Conservation (phyloP, 2,797 vertebrate species). For the Tapera naevia region DNA sequence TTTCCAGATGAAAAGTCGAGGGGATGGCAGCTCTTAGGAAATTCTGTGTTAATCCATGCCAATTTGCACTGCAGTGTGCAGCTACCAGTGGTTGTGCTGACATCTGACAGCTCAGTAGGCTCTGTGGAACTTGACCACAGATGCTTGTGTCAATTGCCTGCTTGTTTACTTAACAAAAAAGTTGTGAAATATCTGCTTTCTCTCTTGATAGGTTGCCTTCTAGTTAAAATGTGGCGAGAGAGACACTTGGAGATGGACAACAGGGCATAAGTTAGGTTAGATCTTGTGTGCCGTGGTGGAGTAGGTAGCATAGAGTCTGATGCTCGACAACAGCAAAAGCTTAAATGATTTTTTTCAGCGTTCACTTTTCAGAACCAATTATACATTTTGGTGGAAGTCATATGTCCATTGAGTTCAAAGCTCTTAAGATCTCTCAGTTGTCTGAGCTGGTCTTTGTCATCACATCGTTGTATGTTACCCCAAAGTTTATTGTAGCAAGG, state of each 20-base stretch:
- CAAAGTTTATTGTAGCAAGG: not conserved
- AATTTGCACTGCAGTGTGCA: not conserved
- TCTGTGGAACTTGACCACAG: not conserved
- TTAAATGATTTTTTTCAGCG: not conserved
- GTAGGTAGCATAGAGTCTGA: not conserved
- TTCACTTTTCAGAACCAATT: not conserved
- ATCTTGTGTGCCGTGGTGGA: not conserved
- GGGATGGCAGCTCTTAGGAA: not conserved
- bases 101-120: not conserved
- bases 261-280: not conserved
- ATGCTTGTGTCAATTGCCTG: not conserved
- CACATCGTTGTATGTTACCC: not conserved
- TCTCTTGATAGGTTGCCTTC: not conserved
- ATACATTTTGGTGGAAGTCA: not conserved
- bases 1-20: not conserved
- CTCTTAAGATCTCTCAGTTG: not conserved
- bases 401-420: not conserved
- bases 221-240: not conserved
- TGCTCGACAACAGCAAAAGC: not conserved
- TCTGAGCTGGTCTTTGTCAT: not conserved
- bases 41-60: not conserved
- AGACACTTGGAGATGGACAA: not conserved
- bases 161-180: not conserved
- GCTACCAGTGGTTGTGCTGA: accelerated
- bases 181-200: not conserved